Evolutionary conservation across 2,888 invertebrate genomes (phyloP).

Genomic region (Nezara viridula): DNA sequence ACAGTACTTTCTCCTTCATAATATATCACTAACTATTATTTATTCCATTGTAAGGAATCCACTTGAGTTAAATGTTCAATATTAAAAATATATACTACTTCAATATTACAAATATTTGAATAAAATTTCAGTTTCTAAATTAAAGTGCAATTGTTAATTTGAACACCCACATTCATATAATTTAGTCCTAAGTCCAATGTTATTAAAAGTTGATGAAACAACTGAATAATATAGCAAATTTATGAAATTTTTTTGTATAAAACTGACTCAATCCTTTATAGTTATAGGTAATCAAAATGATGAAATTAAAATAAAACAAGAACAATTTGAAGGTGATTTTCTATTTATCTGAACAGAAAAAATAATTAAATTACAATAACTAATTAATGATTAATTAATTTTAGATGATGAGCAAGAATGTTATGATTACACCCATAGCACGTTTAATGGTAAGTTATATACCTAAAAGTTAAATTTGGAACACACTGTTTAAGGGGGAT

Average conservation of each 20-base stretch:
- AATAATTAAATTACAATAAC: background rate
- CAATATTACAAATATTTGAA: no score
- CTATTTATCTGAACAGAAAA: background rate
- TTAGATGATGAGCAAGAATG: background rate
- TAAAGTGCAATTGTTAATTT: no score
- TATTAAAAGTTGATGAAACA: background rate
- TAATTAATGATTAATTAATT: background rate
- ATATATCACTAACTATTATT: no score
- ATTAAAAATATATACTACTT: no score
- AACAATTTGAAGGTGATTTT: background rate
- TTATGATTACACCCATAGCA: background rate
- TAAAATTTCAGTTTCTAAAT: no score
- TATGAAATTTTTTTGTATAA: background rate
- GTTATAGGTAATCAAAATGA: background rate
- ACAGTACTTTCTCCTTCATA: no score
- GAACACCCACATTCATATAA: no score
- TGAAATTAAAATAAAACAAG: background rate
- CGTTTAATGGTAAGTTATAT: background rate
- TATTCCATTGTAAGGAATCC: no score
- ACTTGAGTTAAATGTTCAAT: no score
- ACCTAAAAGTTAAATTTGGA: background rate
- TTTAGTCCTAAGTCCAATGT: no score
- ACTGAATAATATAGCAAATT: background rate
- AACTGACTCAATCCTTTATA: background rate
- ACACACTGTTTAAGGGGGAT: background rate